Evolutionary conservation across 2,113 vertebrate genomes (phyloP), one percentile per base, ranked within the genome.

Genomic region (Chionomys nivalis): DNA sequence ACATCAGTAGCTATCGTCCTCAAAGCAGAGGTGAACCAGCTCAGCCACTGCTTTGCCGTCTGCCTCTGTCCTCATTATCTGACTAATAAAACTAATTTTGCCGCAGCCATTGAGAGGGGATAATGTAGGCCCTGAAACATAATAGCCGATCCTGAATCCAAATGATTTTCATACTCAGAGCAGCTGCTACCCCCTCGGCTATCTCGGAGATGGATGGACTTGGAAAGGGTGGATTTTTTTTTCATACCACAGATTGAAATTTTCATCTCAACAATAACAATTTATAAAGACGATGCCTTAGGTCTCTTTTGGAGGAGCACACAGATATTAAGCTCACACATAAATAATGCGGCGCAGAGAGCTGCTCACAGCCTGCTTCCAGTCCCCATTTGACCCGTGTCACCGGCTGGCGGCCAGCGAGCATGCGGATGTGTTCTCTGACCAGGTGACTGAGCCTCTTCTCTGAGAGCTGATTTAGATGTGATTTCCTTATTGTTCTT

Each of bases 271-370:
- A 79, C 23, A 65, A 93, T 42, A 95, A 68, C 47, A 79, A 16
- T 76, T 96, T 83, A 90, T 68, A 87, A 96, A 94, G 61, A 87
- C 4, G 28, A 49, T 87, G 85, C 36, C 89, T 91, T n/a, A 42
- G 55, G 73, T 79, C 17, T 16, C 19, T 77, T 11, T 17, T 75
- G 39, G 16, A 87, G 82, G 39, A 52, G 44, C 36, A 72, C 33
- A 17, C 3, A 70, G 9, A 58, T 33, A 36, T 77, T 79, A 47
- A 73, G 85, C 9, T 66, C 79, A 77, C 58, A 66, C 73, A 58
- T 24, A 44, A 94, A 89, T 61, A 91, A 31, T 4, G 3, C n/a
- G n/a, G 55, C 23, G 44, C 31, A 5, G 24, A 26, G 73, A 82
- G 44, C 14, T 4, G 42, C 33, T 52, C 65, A 13, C 31, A 17